Evolutionary conservation across 2,113 vertebrate genomes (phyloP), one percentile per base, ranked within the genome.

Genomic region (Ondatra zibethicus): DNA sequence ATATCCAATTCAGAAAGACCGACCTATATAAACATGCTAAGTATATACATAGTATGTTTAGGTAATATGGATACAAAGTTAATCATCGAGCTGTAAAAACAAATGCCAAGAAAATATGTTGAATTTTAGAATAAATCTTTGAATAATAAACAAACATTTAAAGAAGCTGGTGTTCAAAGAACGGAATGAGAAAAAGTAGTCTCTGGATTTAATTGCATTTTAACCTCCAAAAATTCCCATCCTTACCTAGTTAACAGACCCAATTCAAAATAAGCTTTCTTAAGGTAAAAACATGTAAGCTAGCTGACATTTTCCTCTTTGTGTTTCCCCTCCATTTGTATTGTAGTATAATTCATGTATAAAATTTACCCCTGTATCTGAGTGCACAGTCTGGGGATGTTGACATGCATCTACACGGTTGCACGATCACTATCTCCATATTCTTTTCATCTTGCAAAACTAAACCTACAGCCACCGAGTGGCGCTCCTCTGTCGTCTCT

Each of bases 101-200:
- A 88, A 89, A 93, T 90, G 85, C 33, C 63, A 90, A 50, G 36
- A 80, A 91, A 80, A 91, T n/a, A 91, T 3, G 7, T 36, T 87
- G 11, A 73, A 73, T n/a, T 72, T 92, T 88, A 73, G 77, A 52
- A 80, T 65, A 78, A 86, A 96, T 4, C 3, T 90, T 86, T 73
- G 85, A 96, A 86, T 65, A 61, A 27, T 58, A 45, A 93, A 45
- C 45, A 84, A 80, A 52, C 39, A 23, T 82, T 86, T 73, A 86
- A 90, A 78, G 52, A 33, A 90, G 29, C 29, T 55, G 55, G 36
- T 85, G 50, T 72, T 93, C 42, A 88, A 80, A 80, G 66, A 94
- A 39, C 3, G 45, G n/a, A 91, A 31, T 91, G 25, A 81, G 73
- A 47, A 50, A 76, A 92, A 19, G 55, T 0, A 92, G n/a, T 77